These are phyloP conservation scores for Fragum fragum DNA, from an alignment of 2,888 invertebrate species.

Conservation along the genomic window DNA sequence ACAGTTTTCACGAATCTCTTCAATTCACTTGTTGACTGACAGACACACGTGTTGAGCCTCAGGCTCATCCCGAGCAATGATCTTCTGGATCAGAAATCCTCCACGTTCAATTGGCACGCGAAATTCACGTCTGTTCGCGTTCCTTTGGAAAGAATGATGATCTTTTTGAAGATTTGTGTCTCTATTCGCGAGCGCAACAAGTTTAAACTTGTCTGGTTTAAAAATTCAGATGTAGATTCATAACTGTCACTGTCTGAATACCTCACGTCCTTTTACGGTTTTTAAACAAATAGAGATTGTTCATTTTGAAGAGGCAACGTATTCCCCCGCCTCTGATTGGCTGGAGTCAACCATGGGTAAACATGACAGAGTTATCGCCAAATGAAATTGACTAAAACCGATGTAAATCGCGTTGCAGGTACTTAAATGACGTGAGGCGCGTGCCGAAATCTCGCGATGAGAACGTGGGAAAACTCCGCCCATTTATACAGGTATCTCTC, in stretches of 20 bases:
- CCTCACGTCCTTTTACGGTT: slow-evolving; percentile 15
- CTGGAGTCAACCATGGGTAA: slow-evolving; percentile 29
- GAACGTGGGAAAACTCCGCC: slow-evolving; percentile 71
- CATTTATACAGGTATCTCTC: slow-evolving; percentile 58
- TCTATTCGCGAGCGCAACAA: slow-evolving; percentile 27
- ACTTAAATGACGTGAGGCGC: slow-evolving; percentile 65
- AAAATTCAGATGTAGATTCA: neutral
- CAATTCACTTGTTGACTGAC: no score
- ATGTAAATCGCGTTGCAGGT: slow-evolving; percentile 58
- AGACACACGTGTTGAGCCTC: no score
- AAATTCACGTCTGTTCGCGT: neutral
- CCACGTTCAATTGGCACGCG: slow-evolving; percentile 3
- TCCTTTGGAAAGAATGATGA: neutral
- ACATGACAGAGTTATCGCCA: slow-evolving; percentile 40
- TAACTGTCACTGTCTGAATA: neutral
- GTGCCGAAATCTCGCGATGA: slow-evolving; percentile 57
- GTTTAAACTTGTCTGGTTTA: slow-evolving; percentile 37
- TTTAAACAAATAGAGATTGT: slow-evolving; percentile 26
- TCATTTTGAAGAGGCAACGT: neutral
- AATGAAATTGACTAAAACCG: slow-evolving; percentile 58
- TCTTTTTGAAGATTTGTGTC: neutral
- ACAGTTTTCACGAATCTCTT: no score
- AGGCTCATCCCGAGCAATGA: no score
- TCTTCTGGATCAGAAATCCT: no score
- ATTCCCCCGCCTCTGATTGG: slow-evolving; percentile 47